phyloP scores from a whole-genome alignment of 2,113 vertebrate genomes.

The Daboia siamensis region DNA sequence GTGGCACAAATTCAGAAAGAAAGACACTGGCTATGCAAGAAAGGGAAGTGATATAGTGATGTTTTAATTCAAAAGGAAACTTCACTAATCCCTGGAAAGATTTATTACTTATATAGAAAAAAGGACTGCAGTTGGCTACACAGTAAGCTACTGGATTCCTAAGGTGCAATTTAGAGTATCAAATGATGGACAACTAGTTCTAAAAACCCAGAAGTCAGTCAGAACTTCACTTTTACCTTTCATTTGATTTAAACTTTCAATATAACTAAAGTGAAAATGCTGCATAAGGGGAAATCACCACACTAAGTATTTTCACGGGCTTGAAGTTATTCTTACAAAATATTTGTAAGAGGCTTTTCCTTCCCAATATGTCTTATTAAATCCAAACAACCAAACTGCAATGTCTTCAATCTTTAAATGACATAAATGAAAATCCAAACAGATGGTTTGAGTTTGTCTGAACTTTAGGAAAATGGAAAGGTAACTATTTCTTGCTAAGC shows the following conservation, averaged over 20 bases:
- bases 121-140: constrained; percentile 46
- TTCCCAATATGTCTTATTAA: not conserved
- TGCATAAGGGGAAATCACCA: not conserved
- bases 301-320: accelerated
- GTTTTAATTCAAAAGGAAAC: constrained; percentile 61
- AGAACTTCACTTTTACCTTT: constrained; percentile 44
- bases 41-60: constrained; percentile 34
- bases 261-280: constrained; percentile 45
- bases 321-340: accelerated
- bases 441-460: accelerated
- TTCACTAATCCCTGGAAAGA: constrained; percentile 40
- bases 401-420: not conserved
- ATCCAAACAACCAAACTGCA: not conserved
- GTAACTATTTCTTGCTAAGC: not conserved
- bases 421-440: not conserved
- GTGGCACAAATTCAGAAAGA: constrained; percentile 38
- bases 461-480: not conserved
- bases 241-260: constrained; percentile 39
- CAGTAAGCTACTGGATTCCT: constrained; percentile 48
- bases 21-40: constrained; percentile 46
- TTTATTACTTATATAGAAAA: constrained; percentile 59
- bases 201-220: constrained; percentile 52
- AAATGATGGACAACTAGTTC: constrained; percentile 53
- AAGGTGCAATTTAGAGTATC: constrained; percentile 47
- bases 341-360: not conserved